Evolutionary conservation across 2,888 invertebrate genomes (phyloP).

Genomic region (Lochmaea crataegi): DNA sequence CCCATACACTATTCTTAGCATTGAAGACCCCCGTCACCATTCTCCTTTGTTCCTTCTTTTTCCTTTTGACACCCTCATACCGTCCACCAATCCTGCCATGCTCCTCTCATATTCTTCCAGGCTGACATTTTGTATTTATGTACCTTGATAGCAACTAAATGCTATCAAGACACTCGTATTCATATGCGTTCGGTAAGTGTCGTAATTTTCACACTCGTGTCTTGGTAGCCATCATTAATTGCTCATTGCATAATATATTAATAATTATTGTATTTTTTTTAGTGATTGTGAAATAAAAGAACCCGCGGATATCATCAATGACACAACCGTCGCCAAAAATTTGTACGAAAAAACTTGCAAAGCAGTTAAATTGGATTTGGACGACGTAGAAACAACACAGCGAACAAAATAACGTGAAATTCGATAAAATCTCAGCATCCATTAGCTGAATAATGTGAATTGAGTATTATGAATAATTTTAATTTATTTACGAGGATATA

Average conservation of each 20-base stretch:
- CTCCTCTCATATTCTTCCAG: too few relatives aligned
- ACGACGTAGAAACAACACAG: background rate
- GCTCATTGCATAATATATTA: background rate
- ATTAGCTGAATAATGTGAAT: too few relatives aligned
- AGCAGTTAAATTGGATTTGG: constrained; percentile 49
- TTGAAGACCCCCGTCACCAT: too few relatives aligned
- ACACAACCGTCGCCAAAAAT: constrained; percentile 56
- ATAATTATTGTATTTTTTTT: constrained; percentile 34
- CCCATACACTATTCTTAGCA: too few relatives aligned
- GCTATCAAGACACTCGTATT: too few relatives aligned
- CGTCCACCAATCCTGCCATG: too few relatives aligned
- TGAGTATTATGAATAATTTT: background rate
- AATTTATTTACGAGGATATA: background rate
- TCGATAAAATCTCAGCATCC: background rate
- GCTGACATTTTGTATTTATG: too few relatives aligned
- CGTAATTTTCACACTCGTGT: background rate
- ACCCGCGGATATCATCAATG: constrained; percentile 58
- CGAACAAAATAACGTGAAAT: too few relatives aligned
- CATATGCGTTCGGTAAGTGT: too few relatives aligned
- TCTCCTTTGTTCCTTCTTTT: too few relatives aligned
- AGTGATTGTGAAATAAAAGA: constrained; percentile 64
- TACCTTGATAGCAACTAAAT: too few relatives aligned
- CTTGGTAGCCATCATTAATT: background rate
- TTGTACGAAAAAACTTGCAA: constrained; percentile 61
- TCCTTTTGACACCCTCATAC: too few relatives aligned